Evolutionary conservation across 2,888 invertebrate genomes (phyloP).

Genomic region (Salticus scenicus): DNA sequence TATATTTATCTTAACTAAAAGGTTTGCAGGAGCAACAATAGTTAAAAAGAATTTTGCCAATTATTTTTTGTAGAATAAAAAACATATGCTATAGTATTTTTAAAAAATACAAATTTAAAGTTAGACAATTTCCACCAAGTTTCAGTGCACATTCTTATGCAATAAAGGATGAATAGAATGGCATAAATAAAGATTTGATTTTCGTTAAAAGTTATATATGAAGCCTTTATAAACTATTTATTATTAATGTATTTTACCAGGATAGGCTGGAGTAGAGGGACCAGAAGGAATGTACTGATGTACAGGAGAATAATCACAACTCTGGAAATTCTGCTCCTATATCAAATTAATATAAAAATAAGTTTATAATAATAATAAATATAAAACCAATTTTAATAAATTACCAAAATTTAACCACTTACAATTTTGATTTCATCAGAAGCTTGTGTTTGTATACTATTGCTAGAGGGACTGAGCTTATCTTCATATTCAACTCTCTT

Average conservation of each 20-base stretch:
- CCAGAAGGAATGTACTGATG: constrained; percentile 26
- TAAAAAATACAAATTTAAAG: too few species aligned
- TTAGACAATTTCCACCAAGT: too few species aligned
- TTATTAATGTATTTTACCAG: constrained; percentile 26
- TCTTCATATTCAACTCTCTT: constrained; percentile 75
- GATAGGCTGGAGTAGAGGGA: constrained; percentile 45
- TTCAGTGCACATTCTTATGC: too few species aligned
- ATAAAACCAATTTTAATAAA: background rate
- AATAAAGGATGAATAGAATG: too few species aligned
- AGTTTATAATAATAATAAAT: background rate
- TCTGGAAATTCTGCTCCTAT: constrained; percentile 35
- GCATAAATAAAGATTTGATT: too few species aligned
- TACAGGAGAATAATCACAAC: constrained; percentile 53
- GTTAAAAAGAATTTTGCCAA: too few species aligned
- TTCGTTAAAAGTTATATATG: too few species aligned
- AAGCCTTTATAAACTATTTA: too few species aligned
- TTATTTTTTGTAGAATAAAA: too few species aligned
- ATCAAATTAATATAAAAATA: background rate
- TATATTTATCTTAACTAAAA: too few species aligned
- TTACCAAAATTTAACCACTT: background rate
- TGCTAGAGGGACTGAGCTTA: constrained; percentile 16
- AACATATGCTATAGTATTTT: too few species aligned
- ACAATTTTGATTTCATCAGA: constrained; percentile 44
- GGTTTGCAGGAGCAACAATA: too few species aligned
- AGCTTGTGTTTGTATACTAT: constrained; percentile 1